These are phyloP conservation scores for Anoura caudifer DNA, from an alignment of 2,113 vertebrate species.

Conservation along the genomic window DNA sequence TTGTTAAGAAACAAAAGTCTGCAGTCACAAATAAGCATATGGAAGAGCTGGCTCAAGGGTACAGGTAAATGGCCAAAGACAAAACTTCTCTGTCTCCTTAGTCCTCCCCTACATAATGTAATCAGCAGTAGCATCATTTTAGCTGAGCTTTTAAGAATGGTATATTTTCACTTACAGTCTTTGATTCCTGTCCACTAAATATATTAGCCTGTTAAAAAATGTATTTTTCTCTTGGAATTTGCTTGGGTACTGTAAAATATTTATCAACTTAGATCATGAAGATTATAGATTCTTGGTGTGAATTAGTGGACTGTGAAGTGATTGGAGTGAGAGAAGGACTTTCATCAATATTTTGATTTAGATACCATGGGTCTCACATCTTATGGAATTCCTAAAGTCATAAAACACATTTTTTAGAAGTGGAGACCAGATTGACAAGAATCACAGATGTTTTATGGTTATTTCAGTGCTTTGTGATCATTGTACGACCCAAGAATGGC, in stretches of 20 bases:
- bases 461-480: background rate
- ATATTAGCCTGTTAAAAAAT: background rate
- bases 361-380: background rate
- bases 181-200: background rate
- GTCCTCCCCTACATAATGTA: background rate
- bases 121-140: background rate
- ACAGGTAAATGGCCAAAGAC: conserved; percentile 85
- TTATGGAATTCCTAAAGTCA: background rate
- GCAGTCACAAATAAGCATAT: conserved; percentile 96
- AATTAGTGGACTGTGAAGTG: background rate
- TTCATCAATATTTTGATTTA: background rate
- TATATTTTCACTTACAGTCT: background rate
- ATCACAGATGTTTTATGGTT: background rate
- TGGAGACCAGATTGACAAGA: background rate
- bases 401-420: background rate
- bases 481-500: background rate
- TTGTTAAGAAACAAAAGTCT: conserved; percentile 94
- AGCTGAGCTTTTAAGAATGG: background rate
- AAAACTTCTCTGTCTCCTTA: background rate
- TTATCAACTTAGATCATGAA: background rate
- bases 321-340: background rate
- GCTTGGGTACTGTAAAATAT: background rate
- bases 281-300: background rate
- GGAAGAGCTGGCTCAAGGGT: conserved; percentile 96
- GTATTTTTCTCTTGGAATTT: background rate